Base-by-base conservation (phyloP, 2,797 vertebrate species). In the Alca torda region DNA sequence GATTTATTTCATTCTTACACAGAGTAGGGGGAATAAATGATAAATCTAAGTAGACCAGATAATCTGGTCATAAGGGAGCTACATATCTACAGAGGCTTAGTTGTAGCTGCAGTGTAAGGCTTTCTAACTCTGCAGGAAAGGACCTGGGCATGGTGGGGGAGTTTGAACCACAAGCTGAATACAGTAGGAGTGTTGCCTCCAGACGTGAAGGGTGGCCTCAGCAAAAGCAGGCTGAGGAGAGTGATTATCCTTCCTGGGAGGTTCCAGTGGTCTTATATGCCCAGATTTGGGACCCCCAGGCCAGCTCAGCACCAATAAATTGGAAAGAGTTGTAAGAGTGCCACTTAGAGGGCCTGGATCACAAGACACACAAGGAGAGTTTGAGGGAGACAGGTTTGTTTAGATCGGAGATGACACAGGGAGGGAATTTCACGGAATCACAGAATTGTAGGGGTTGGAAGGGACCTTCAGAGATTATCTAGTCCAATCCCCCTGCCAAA, bases 131-230 rank as follows among this genome's bases (percentile, higher is more conserved):
- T 61, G 7, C 12, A 61, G 15, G 16, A 84, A 57, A 43, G 28
- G 37, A 33, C 37, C 26, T 30, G 8, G 15, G 8, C 11, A 12
- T 43, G 24, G 8, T 0, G 1, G 6, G 8, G 1, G 4, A 28
- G 10, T 43, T 57, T 23, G 28, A 86, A 35, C 9, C 19, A 9
- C 13, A 53, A 67, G 8, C 4, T 80, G 31, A 35, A 24, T 16
- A 28, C 25, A 37, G 6, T 21, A n/a, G 19, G 25, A 53, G 1
- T 25, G 14, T 76, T 80, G 10, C 14, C 9, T 64, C 5, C 39
- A 63, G 37, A 53, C 1, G 3, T 33, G 18, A 63, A 89, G 54
- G 14, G 6, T 43, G 4, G n/a, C 9, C 13, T 35, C 17, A 48
- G 53, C 43, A 86, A 83, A 8, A 70, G 37, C 30, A 33, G 15